Conservation (phyloP, 2,113 vertebrate genomes). For the Arvicanthis niloticus region DNA sequence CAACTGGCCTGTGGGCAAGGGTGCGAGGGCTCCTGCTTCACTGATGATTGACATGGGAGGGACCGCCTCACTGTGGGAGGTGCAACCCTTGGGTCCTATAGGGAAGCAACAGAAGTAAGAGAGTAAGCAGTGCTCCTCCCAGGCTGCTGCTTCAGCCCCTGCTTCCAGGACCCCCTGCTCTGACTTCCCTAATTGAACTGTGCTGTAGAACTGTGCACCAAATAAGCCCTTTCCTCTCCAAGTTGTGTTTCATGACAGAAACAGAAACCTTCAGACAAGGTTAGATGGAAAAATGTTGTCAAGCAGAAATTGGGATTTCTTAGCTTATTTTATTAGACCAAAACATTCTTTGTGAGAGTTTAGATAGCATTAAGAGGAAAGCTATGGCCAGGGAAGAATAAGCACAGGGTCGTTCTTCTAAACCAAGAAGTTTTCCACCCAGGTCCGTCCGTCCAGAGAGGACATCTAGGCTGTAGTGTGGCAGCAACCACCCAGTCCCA, state of each 20-base stretch:
- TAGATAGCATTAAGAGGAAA: not conserved
- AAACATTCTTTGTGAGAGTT: not conserved
- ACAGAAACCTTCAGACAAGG: not conserved
- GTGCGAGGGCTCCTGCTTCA: not conserved
- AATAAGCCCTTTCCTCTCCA: not conserved
- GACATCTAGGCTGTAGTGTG: fast-evolving
- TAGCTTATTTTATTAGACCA: not conserved
- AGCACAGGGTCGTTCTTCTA: not conserved
- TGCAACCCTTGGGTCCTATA: not conserved
- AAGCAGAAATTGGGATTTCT: constrained; percentile 2
- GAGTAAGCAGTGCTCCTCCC: not conserved
- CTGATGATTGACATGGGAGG: not conserved
- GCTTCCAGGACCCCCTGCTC: not conserved
- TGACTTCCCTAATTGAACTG: not conserved
- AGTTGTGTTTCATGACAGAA: not conserved
- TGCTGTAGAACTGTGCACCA: not conserved
- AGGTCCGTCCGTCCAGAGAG: not conserved
- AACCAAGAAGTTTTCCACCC: not conserved
- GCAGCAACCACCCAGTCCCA: not conserved
- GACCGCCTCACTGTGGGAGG: not conserved
- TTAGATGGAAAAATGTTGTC: not conserved
- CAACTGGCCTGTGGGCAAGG: not conserved
- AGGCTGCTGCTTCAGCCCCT: not conserved
- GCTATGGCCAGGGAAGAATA: not conserved
- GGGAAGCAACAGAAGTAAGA: not conserved